A percentile compares a stretch with the other conserved stretches of the same genome.
Conservation (phyloP, 2,797 vertebrate species). For the Microchirus variegatus region DNA sequence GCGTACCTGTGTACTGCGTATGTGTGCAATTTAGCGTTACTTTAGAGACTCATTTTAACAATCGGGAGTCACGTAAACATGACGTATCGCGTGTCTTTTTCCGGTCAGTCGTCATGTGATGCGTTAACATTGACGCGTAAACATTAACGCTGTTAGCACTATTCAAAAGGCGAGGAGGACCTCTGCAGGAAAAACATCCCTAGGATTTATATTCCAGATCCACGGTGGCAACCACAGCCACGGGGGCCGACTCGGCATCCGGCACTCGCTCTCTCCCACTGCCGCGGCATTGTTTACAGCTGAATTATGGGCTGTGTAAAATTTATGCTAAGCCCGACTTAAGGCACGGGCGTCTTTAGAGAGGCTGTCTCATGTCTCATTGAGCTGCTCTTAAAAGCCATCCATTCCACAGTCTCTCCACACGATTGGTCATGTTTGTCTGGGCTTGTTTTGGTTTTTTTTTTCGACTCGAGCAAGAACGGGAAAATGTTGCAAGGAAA, state of each 20-base stretch:
- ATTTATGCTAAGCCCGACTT: constrained; percentile 63
- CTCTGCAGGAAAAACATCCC: too few species aligned
- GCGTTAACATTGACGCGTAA: too few species aligned
- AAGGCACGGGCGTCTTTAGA: constrained; percentile 46
- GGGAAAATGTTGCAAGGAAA: constrained; percentile 23
- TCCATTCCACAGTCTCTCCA: constrained; percentile 35
- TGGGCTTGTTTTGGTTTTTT: too few species aligned
- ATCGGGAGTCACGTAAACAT: too few species aligned
- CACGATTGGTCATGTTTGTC: constrained; percentile 37
- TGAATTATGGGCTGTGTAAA: constrained; percentile 56
- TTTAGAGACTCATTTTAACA: too few species aligned
- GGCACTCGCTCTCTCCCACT: constrained; percentile 48
- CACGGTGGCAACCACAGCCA: constrained; percentile 45
- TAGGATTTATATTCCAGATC: too few species aligned
- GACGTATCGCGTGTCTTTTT: too few species aligned
- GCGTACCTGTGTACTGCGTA: too few species aligned
- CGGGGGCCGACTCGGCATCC: constrained; percentile 50
- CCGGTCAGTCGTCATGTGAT: too few species aligned
- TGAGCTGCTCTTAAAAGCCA: constrained; percentile 51
- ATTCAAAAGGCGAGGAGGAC: too few species aligned
- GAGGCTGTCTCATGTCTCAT: constrained; percentile 56
- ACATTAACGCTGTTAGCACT: too few species aligned
- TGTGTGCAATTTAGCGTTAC: too few species aligned
- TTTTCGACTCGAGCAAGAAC: constrained; percentile 10
- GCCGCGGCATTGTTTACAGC: constrained; percentile 46